Conservation (phyloP, 2,113 vertebrate species). For the Madoqua kirkii region DNA sequence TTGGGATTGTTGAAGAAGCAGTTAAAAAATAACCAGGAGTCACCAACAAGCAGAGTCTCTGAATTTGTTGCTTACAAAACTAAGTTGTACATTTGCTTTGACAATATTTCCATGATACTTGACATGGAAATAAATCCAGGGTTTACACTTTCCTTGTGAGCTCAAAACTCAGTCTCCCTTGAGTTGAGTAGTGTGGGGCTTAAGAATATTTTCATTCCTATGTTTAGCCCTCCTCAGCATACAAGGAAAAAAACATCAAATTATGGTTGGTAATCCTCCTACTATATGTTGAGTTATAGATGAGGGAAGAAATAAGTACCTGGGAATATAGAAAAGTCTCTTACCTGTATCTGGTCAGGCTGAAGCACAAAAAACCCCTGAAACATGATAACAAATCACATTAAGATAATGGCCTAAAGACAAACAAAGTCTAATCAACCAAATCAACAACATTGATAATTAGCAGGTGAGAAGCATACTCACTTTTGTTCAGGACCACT, state of each 20-base stretch:
- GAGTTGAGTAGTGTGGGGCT: slow-evolving; percentile 1
- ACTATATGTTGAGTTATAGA: background rate
- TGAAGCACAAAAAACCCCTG: slow-evolving; percentile 90
- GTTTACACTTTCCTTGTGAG: background rate
- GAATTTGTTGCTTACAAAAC: background rate
- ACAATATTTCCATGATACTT: background rate
- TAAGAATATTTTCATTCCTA: slow-evolving; percentile 2
- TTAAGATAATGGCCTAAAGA: background rate
- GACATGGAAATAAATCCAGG: background rate
- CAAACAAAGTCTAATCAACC: background rate
- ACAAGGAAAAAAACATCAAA: background rate
- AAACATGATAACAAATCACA: slow-evolving; percentile 65
- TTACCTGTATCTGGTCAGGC: slow-evolving; percentile 98
- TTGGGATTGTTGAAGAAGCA: background rate
- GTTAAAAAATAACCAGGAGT: background rate
- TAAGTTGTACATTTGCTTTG: background rate
- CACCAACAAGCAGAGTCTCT: background rate
- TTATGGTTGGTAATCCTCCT: background rate
- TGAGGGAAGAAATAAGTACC: background rate
- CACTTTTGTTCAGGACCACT: background rate
- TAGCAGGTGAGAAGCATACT: background rate
- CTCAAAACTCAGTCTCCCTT: background rate
- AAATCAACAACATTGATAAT: background rate
- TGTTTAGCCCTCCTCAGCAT: background rate
- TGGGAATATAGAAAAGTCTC: background rate